Percentiles rank a stretch among this genome's conserved stretches.
Evolutionary conservation across 2,797 vertebrate species (phyloP).

Genomic region (Micropoecilia bifurca): DNA sequence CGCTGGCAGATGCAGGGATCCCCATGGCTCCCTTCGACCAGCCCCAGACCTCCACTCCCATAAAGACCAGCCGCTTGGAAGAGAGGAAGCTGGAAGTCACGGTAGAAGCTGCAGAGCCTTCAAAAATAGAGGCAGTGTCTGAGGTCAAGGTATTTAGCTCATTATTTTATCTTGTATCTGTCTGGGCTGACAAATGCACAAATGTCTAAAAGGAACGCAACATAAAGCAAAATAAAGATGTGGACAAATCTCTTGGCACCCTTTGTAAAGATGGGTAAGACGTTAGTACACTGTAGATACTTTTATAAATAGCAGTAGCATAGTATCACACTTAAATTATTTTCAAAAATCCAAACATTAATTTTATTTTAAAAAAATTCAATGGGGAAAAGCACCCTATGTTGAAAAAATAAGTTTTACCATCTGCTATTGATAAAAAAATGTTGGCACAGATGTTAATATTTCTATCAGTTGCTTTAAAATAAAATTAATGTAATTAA

Average conservation of each 20-base stretch:
- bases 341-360: neutral
- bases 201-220: neutral
- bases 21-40: constrained; percentile 68
- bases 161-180: neutral
- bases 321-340: neutral
- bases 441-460: neutral
- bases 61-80: constrained; percentile 66
- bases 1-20: constrained; percentile 66
- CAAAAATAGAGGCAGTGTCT: constrained; percentile 68
- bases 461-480: neutral
- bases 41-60: constrained; percentile 76
- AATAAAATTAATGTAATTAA: neutral
- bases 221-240: neutral
- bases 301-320: neutral
- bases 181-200: neutral
- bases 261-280: neutral
- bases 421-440: neutral
- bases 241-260: neutral
- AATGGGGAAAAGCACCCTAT: neutral
- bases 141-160: constrained; percentile 79
- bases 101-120: constrained; percentile 78
- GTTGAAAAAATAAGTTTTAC: neutral
- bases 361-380: too few relatives aligned
- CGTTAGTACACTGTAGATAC: neutral
- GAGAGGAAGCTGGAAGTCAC: constrained; percentile 81